Evolutionary conservation across 2,797 vertebrate species (phyloP), one percentile per base, ranked within the genome.

Genomic region (Peromyscus nudipes): DNA sequence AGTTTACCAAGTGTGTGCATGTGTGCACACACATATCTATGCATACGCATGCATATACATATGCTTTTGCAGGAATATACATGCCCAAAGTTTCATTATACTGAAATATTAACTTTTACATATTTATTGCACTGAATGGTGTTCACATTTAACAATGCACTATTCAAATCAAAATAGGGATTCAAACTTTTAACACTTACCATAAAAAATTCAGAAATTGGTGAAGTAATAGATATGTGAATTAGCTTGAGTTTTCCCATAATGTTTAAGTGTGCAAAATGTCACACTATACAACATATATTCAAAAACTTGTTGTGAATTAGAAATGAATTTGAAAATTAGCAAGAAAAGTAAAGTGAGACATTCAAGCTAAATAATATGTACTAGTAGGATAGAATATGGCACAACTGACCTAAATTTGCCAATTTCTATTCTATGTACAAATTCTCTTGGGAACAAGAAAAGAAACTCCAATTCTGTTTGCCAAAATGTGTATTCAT

Each of bases 401-500:
- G 65, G 62, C 88, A 96, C 19, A 76, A 43, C 13, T 65, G 55
- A 91, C 55, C 43, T 77, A 46, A 93, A 90, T 93, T 64, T 29
- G 52, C 16, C 37, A 85, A 75, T 86, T 91, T 52, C 37, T 43
- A 57, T 13, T 31, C n/a, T 43, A 37, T 40, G 83, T 46, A 52
- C 27, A 85, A 57, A 93, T 92, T 90, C 31, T 82, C 60, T 10
- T 81, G 25, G 64, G 62, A 96, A 81, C 7, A 77, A 82, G 7
- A 89, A 96, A 82, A 14, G 2, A 67, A 86, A 52, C 37, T 73
- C 81, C 65, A 65, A 86, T 29, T 77, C 75, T 80, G 86, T 79
- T 73, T 83, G 25, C 80, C 1, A 5, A 94, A 97, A 97, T 95
- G 85, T 17, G 19, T 62, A 85, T 96, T 49, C n/a, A 93, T 60